phyloP scores from a whole-genome alignment of 2,888 invertebrate species.

The Andrena flavipes region DNA sequence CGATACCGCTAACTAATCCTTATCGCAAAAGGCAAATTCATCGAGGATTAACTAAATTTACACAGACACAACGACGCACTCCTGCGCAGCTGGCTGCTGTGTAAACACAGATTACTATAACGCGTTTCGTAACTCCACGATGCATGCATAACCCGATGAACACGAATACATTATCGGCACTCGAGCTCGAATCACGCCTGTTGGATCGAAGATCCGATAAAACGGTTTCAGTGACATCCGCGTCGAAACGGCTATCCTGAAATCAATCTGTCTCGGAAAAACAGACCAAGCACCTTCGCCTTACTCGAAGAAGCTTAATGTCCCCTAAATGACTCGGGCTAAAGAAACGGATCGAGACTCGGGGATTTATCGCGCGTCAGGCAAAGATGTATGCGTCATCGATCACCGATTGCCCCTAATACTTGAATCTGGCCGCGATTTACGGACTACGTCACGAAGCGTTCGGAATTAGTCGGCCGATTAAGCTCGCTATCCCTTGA shows the following conservation, averaged over 20 bases:
- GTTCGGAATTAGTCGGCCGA: conserved; percentile 74
- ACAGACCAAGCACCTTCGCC: not conserved
- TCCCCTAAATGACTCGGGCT: conserved; percentile 8
- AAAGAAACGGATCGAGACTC: conserved; percentile 1
- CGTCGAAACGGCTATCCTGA: not conserved
- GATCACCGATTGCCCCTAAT: conserved; percentile 60
- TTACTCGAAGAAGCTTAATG: not conserved
- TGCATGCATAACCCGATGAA: not conserved
- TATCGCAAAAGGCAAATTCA: not conserved
- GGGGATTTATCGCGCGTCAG: conserved; percentile 26
- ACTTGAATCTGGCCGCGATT: conserved; percentile 51
- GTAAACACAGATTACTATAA: conserved; percentile 42
- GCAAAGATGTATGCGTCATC: conserved; percentile 58
- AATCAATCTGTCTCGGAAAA: not conserved
- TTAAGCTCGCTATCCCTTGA: conserved; percentile 68
- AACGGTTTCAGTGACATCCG: not conserved
- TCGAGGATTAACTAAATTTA: conserved; percentile 3
- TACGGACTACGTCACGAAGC: conserved; percentile 42
- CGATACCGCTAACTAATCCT: too few relatives aligned
- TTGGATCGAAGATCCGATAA: not conserved
- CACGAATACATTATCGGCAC: not conserved
- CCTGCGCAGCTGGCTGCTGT: conserved; percentile 4
- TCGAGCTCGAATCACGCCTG: not conserved
- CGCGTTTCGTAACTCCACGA: conserved; percentile 7
- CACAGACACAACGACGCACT: conserved; percentile 17